Evolutionary conservation across 2,888 invertebrate species (phyloP).

Genomic region (Protula sp.): DNA sequence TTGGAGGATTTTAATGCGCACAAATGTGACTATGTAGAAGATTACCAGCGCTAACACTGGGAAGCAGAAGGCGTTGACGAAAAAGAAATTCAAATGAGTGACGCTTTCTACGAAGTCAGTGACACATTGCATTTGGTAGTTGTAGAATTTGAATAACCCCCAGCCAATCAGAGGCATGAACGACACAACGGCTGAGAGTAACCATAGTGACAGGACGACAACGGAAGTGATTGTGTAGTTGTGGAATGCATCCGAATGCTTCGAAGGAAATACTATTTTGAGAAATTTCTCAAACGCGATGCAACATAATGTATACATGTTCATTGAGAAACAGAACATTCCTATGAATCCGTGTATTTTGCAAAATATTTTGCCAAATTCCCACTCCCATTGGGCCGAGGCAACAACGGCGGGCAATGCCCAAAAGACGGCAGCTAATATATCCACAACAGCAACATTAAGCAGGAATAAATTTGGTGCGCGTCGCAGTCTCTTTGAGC

Average conservation of each 20-base stretch:
- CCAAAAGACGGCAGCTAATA: background rate
- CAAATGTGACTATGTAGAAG: background rate
- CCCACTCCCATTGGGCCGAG: background rate
- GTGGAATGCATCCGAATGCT: background rate
- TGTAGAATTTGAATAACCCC: background rate
- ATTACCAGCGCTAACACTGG: background rate
- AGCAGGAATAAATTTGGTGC: background rate
- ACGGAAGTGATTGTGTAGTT: background rate
- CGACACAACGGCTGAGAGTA: background rate
- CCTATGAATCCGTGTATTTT: background rate
- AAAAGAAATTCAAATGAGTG: background rate
- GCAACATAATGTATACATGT: background rate
- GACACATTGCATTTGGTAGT: background rate
- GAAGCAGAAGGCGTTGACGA: background rate
- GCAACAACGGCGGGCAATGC: background rate
- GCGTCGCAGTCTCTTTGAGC: background rate
- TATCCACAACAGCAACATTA: background rate
- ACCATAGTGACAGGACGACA: background rate
- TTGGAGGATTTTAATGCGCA: background rate
- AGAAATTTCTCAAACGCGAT: background rate
- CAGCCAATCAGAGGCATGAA: background rate
- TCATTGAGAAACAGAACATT: background rate
- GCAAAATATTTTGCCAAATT: background rate
- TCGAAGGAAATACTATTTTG: background rate
- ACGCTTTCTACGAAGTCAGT: background rate